A percentile compares a stretch with the other conserved stretches of the same genome.
Evolutionary conservation across 1,140 invertebrate genomes (phyloP).

Genomic region (Ruditapes philippinarum): DNA sequence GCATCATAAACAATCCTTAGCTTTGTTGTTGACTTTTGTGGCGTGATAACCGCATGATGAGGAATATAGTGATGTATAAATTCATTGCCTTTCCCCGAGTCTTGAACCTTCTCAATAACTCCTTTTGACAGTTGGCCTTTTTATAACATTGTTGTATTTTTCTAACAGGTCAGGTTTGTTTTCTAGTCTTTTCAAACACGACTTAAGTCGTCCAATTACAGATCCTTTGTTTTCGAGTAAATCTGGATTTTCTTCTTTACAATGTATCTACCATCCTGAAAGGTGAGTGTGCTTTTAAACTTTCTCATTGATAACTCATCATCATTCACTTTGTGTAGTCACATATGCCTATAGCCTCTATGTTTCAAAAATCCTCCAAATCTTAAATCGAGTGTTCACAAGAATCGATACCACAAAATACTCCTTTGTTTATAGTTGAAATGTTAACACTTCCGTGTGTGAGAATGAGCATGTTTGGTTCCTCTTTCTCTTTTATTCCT

Average conservation of each 20-base stretch:
- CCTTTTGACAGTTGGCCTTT: conserved; percentile 57
- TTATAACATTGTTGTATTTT: conserved; percentile 53
- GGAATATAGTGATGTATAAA: conserved; percentile 35
- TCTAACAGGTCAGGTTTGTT: conserved; percentile 50
- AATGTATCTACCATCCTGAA: too few relatives aligned
- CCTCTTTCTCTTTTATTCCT: neutral
- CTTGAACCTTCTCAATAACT: neutral
- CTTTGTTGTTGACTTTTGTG: conserved; percentile 19
- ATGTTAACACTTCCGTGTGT: too few relatives aligned
- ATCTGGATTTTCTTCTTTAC: conserved; percentile 23
- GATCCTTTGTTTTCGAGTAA: conserved; percentile 60
- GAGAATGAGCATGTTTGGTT: neutral
- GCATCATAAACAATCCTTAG: neutral
- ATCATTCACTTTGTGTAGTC: too few relatives aligned
- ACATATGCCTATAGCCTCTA: conserved; percentile 58
- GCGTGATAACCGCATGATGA: conserved; percentile 38
- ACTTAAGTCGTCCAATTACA: conserved; percentile 23
- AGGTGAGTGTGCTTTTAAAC: too few relatives aligned
- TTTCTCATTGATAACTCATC: too few relatives aligned
- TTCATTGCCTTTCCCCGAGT: too few relatives aligned
- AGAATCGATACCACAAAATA: neutral
- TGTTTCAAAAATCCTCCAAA: conserved; percentile 44
- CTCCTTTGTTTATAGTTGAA: neutral
- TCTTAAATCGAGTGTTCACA: neutral
- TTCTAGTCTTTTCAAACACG: neutral